phyloP scores from a whole-genome alignment of 2,113 vertebrate species.

The Hippocampus zosterae region DNA sequence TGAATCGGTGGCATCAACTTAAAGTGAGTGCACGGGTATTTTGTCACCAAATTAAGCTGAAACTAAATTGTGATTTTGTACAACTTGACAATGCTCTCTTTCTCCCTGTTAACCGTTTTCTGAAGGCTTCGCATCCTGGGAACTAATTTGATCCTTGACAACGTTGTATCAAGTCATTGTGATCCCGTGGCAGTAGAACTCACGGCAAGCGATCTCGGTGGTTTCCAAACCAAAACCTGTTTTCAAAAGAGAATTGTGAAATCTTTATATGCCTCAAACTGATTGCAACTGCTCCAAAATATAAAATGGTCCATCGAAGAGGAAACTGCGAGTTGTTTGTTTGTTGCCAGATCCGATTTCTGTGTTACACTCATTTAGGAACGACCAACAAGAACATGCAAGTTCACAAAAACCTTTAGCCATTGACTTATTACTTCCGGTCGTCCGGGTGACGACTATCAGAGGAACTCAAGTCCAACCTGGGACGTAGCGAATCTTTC shows the following conservation, averaged over 20 bases:
- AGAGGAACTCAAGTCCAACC: no score
- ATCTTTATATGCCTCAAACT: constrained; percentile 76
- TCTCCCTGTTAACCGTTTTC: constrained; percentile 67
- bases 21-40: constrained; percentile 41
- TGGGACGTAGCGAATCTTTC: no score
- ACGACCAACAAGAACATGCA: no score
- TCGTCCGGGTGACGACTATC: no score
- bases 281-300: constrained; percentile 77
- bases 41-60: constrained; percentile 35
- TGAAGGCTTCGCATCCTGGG: constrained; percentile 51
- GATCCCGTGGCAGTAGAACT: constrained; percentile 68
- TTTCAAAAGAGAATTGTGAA: constrained; percentile 74
- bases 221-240: constrained; percentile 74
- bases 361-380: background rate
- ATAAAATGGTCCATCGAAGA: constrained; percentile 73
- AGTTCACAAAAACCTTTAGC: no score
- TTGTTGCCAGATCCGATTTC: constrained; percentile 15
- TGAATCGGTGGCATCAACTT: constrained; percentile 13
- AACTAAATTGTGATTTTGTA: constrained; percentile 21
- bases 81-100: constrained; percentile 58
- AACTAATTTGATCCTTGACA: constrained; percentile 43
- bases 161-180: constrained; percentile 67
- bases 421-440: no score
- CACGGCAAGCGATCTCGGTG: constrained; percentile 63
- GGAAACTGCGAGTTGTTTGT: constrained; percentile 55